These are phyloP conservation scores for Ferdinandea cuprea DNA, from an alignment of 2,888 invertebrate species.

Conservation along the genomic window DNA sequence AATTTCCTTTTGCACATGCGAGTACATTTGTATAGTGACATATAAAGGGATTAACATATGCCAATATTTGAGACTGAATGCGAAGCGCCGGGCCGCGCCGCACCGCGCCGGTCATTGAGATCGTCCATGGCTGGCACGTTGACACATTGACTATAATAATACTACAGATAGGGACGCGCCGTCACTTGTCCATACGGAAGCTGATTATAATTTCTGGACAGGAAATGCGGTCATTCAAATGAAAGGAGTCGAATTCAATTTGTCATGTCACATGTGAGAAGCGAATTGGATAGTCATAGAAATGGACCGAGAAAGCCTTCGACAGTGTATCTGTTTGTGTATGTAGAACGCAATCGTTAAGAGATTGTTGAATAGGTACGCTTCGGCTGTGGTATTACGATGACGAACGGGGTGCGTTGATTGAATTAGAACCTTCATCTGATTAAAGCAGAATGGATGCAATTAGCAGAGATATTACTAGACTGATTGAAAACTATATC, in stretches of 20 bases:
- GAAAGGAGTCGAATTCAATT: slow-evolving; percentile 7
- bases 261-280: slow-evolving; percentile 8
- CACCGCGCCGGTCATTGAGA: too few relatives aligned
- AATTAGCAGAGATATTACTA: background rate
- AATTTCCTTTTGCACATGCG: slow-evolving; percentile 12
- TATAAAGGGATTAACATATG: slow-evolving; percentile 27
- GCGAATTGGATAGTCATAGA: background rate
- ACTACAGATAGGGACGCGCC: background rate
- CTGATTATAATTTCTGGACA: background rate
- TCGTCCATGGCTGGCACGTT: background rate
- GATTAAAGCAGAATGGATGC: background rate
- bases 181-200: slow-evolving; percentile 1
- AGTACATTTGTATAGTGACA: background rate
- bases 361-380: background rate
- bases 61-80: slow-evolving; percentile 22
- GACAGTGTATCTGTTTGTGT: background rate
- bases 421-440: background rate
- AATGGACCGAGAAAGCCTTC: background rate
- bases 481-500: too few relatives aligned
- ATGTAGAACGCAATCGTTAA: background rate
- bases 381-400: too few relatives aligned
- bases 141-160: background rate
- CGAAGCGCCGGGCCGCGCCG: too few relatives aligned
- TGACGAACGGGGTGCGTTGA: too few relatives aligned
- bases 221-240: slow-evolving; percentile 18